Conservation (phyloP, 2,113 vertebrate genomes). For the Baryphthengus martii region DNA sequence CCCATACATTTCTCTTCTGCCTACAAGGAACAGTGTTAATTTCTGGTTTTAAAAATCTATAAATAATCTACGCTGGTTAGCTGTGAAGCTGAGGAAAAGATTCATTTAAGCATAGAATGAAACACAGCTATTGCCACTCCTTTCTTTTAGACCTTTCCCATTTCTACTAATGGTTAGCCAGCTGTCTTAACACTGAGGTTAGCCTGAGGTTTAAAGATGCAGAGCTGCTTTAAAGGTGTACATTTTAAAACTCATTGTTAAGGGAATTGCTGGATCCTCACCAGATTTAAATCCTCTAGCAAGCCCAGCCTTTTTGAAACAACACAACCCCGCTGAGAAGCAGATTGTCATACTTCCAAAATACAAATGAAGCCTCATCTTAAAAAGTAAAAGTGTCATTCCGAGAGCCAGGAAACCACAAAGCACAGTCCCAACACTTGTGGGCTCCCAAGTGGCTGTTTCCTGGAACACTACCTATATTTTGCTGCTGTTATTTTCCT, state of each 20-base stretch:
- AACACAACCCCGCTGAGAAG: background rate
- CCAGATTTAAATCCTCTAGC: background rate
- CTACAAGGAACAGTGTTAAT: constrained; percentile 22
- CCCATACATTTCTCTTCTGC: background rate
- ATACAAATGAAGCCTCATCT: background rate
- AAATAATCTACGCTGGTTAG: background rate
- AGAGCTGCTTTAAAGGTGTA: background rate
- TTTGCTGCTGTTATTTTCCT: constrained; percentile 8
- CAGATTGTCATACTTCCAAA: background rate
- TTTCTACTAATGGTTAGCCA: background rate
- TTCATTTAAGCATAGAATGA: background rate
- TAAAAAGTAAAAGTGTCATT: background rate
- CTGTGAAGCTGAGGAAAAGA: background rate
- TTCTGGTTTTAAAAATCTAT: constrained; percentile 26
- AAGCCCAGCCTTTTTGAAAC: background rate
- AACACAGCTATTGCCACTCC: background rate
- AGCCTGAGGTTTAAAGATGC: background rate
- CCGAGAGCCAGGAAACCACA: constrained; percentile 5
- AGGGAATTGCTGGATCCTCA: background rate
- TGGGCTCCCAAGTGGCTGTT: background rate
- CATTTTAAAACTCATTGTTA: background rate
- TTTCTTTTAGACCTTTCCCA: background rate
- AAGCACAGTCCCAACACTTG: background rate
- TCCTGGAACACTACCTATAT: background rate
- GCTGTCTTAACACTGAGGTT: background rate